A percentile compares a stretch with the other conserved stretches of the same genome.
Evolutionary conservation across 2,113 vertebrate genomes (phyloP).

Genomic region (cat (Felis catus)): DNA sequence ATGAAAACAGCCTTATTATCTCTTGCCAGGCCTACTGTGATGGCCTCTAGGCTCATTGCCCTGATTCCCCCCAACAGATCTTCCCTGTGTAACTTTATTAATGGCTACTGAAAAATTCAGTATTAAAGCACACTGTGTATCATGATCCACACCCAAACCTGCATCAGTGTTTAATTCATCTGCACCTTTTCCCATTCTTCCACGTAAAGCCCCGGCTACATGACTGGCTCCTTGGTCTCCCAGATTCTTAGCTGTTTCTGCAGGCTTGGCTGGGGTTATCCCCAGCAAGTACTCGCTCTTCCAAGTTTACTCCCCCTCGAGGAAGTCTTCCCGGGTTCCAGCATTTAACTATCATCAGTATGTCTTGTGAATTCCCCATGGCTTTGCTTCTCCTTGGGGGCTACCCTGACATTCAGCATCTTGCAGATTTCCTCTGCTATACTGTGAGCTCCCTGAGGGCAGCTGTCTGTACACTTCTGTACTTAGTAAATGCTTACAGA

Average conservation of each 20-base stretch:
- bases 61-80: background rate
- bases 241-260: background rate
- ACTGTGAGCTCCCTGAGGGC: background rate
- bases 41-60: background rate
- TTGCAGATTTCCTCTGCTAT: background rate
- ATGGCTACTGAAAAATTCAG: background rate
- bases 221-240: background rate
- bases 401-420: background rate
- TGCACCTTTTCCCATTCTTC: background rate
- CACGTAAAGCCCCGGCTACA: fast-evolving
- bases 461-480: background rate
- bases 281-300: background rate
- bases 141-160: background rate
- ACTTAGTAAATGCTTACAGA: background rate
- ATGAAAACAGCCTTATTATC: background rate
- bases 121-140: background rate
- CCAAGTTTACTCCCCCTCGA: background rate
- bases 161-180: background rate
- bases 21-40: background rate
- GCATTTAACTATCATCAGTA: background rate
- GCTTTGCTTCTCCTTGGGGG: background rate
- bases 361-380: background rate
- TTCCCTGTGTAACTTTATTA: background rate
- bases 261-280: background rate
- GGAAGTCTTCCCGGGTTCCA: background rate